A percentile compares a stretch with the other conserved stretches of the same genome.
phyloP scores from a whole-genome alignment of 2,113 vertebrate genomes.

The Aepyceros melampus region DNA sequence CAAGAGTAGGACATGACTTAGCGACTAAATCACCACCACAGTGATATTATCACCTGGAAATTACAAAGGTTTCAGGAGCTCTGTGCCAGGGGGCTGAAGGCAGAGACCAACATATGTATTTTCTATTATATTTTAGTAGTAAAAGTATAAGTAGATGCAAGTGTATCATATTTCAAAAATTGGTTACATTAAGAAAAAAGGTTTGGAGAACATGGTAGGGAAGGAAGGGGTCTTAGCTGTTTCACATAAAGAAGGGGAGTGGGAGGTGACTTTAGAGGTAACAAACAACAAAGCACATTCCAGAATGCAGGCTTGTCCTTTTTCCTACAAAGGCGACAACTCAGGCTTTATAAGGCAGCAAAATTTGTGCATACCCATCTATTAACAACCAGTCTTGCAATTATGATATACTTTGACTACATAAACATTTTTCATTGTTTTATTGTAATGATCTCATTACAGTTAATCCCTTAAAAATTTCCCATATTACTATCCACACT shows the following conservation, averaged over 20 bases:
- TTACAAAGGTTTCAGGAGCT: neutral
- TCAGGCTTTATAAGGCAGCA: neutral
- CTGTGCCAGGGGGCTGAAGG: neutral
- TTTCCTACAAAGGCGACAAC: neutral
- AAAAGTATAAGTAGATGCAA: neutral
- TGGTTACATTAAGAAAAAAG: neutral
- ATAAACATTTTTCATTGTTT: neutral
- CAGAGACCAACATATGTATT: neutral
- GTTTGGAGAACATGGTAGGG: neutral
- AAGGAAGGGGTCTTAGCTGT: neutral
- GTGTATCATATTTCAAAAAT: neutral
- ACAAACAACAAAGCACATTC: neutral
- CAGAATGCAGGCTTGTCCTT: neutral
- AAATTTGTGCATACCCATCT: neutral
- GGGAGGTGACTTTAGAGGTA: neutral
- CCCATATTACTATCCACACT: neutral
- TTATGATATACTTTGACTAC: neutral
- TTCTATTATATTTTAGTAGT: neutral
- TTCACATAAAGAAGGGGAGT: neutral
- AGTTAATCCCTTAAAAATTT: neutral
- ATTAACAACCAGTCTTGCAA: neutral
- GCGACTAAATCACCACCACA: neutral
- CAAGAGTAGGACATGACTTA: neutral
- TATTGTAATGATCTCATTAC: slow-evolving; percentile 17
- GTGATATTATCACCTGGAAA: neutral